Base-by-base conservation (phyloP, 2,113 vertebrate species). In the Spilogale gracilis region DNA sequence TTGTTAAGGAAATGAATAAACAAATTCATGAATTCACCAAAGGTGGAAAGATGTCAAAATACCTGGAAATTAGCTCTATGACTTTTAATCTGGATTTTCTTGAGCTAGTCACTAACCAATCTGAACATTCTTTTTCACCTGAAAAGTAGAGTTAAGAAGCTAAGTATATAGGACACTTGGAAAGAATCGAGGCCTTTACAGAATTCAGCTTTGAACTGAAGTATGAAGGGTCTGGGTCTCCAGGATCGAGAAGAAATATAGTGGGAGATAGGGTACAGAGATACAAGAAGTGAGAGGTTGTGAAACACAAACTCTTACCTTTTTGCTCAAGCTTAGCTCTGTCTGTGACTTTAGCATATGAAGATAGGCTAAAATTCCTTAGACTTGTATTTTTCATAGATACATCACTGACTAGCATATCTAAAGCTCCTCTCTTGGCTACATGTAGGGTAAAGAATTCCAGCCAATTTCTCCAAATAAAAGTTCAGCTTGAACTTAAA, bases 401-500 rank as follows among this genome's bases (percentile, higher is more conserved):
- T 50, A 48, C 1, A 45, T 96, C 38, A 58, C 48, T 81, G 56
- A 93, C 61, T 63, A 94, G 30, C 23, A 10, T 83, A 86, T 93
- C 79, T 92, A 20, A 95, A 87, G 79, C 85, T 86, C 67, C 25
- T 96, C 30, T 97, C 45, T 93, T 97, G 96, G 82, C 95, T 95
- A 50, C 80, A 38, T 38, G 38, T 38, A 63, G 25, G 6, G 65
- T 56, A 69, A 81, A 63, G 73, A 91, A 97, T 93, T 97, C 56
- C 48, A 93, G 91, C 90, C 94, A 97, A 16, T 85, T 96, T 96
- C 83, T 95, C 54, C 30, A 79, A 89, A 79, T 69, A 50, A 76
- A 96, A 94, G 65, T 94, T 97, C 82, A 96, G 5, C 89, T 93
- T 96, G 93, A 95, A 94, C 65, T 97, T 96, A 69, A 89, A 79